Evolutionary conservation across 2,797 vertebrate genomes (phyloP).

Genomic region (Micrastur ruficollis): DNA sequence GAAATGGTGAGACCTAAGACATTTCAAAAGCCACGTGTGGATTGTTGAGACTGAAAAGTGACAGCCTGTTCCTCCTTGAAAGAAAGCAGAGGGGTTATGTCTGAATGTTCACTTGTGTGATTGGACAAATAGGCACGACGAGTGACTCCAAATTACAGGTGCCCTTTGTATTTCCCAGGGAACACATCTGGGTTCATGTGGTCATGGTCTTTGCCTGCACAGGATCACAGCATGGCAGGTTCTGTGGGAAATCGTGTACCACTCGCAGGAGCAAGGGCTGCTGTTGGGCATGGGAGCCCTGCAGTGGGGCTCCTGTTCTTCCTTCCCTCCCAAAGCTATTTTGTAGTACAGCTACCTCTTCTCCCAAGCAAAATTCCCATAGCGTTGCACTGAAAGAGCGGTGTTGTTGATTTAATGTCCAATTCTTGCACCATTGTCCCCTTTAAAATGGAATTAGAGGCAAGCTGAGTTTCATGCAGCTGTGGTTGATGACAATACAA

Average conservation of each 20-base stretch:
- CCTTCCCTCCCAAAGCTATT: neutral
- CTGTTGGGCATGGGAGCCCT: neutral
- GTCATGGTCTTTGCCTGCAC: no score
- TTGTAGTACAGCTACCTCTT: neutral
- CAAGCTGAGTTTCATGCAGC: neutral
- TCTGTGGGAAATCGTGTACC: neutral
- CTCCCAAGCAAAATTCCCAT: no score
- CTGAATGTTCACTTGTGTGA: fast-evolving
- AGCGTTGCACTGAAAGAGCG: no score
- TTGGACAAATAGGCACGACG: neutral
- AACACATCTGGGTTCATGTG: neutral
- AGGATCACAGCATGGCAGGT: no score
- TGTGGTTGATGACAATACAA: neutral
- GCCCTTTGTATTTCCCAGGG: neutral
- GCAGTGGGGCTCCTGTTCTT: neutral
- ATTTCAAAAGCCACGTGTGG: neutral
- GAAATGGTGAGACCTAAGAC: neutral
- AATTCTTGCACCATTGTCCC: neutral
- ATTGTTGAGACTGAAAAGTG: neutral
- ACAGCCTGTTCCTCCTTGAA: neutral
- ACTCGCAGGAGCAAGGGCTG: neutral
- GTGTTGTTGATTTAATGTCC: neutral
- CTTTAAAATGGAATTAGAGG: no score
- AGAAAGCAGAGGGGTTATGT: neutral
- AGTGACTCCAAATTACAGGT: neutral